Evolutionary conservation across 2,113 vertebrate species (phyloP).

Genomic region (Corythornis vintsioides): DNA sequence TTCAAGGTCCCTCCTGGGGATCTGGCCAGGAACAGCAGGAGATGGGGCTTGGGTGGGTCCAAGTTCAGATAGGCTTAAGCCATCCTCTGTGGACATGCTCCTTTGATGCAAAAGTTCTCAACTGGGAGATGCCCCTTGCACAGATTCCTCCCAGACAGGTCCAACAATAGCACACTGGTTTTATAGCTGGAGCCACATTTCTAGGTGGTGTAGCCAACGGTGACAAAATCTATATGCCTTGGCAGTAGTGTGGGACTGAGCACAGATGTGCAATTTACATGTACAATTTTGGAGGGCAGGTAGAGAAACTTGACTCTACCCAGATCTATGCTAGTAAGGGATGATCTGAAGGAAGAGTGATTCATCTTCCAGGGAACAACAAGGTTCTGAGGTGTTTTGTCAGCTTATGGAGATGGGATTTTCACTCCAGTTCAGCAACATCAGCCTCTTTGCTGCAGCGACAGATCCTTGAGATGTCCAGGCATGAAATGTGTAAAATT

Average conservation of each 20-base stretch:
- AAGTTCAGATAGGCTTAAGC: background rate
- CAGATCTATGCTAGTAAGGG: fast-evolving
- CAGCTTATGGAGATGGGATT: background rate
- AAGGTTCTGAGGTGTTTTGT: fast-evolving
- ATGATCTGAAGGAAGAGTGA: background rate
- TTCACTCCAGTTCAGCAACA: background rate
- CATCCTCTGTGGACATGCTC: background rate
- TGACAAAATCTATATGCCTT: background rate
- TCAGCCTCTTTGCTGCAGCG: background rate
- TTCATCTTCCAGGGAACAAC: background rate
- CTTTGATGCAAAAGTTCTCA: background rate
- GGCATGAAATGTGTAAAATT: background rate
- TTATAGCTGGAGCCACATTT: background rate
- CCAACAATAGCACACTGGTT: background rate
- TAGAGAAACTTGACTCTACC: background rate
- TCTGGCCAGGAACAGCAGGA: background rate
- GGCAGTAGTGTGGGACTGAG: background rate
- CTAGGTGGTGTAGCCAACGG: background rate
- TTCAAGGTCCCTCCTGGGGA: background rate
- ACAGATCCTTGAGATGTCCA: background rate
- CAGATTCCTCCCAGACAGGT: background rate
- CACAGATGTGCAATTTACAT: fast-evolving
- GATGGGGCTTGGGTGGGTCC: background rate
- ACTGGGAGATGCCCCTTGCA: background rate
- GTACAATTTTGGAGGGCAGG: background rate